phyloP scores from a whole-genome alignment of 92 coral and sea anemone species.

The Galaxea fascicularis region DNA sequence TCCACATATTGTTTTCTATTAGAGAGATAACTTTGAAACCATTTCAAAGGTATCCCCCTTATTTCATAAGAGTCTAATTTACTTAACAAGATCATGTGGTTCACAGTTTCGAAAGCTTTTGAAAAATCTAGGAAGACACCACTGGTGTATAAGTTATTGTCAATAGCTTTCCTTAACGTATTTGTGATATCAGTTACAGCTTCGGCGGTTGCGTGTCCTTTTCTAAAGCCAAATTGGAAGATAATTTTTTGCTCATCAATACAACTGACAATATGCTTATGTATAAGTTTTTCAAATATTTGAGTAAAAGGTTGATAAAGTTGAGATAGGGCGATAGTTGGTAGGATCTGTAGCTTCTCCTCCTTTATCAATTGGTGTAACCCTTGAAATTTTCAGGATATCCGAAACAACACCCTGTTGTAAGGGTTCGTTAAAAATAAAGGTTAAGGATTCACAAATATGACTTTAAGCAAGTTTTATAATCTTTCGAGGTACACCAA shows the following conservation, averaged over 20 bases:
- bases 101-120: not conserved
- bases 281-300: not conserved
- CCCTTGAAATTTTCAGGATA: not conserved
- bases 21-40: no score
- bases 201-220: no score
- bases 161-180: no score
- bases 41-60: not conserved
- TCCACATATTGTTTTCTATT: not conserved
- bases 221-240: not conserved
- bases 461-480: not conserved
- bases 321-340: not conserved
- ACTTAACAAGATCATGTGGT: not conserved
- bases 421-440: not conserved
- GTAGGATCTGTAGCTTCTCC: no score
- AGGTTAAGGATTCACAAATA: not conserved
- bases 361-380: not conserved
- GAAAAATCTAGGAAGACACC: no score
- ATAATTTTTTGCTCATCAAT: not conserved
- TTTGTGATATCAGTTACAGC: no score
- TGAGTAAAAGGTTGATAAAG: no score
- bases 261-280: not conserved
- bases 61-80: not conserved
- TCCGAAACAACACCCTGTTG: not conserved
- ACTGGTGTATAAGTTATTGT: no score
- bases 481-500: no score